A percentile compares a stretch with the other conserved stretches of the same genome.
Evolutionary conservation across 2,888 invertebrate species (phyloP).

Genomic region (Drosophila emarginata): DNA sequence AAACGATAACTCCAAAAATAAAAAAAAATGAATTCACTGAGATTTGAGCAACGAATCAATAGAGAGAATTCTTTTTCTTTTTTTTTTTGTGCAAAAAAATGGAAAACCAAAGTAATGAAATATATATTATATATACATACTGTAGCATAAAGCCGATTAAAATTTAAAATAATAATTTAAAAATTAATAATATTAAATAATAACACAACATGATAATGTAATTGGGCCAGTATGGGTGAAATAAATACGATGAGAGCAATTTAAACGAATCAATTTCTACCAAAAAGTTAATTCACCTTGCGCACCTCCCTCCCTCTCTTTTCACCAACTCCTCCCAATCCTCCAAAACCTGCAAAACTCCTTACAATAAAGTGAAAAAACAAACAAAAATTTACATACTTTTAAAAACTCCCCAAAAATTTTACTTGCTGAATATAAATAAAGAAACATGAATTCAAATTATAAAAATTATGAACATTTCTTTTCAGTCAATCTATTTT

Average conservation of each 20-base stretch:
- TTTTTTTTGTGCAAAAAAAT: not conserved
- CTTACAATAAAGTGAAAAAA: not conserved
- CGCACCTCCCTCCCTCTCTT: not conserved
- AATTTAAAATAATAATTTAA: constrained; percentile 12
- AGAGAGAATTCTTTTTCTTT: not conserved
- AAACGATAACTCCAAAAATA: not conserved
- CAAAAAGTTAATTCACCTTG: not conserved
- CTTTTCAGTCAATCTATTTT: too few species aligned
- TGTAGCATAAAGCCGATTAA: constrained; percentile 7
- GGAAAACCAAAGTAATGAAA: constrained; percentile 4
- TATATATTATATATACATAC: constrained; percentile 2
- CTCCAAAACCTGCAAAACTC: not conserved
- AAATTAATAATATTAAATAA: constrained; percentile 4
- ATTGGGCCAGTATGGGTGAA: constrained; percentile 9
- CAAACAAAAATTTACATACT: too few species aligned
- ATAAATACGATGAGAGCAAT: constrained; percentile 9
- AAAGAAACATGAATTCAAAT: constrained; percentile 17
- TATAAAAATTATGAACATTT: not conserved
- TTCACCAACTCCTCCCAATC: not conserved
- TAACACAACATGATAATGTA: constrained; percentile 11
- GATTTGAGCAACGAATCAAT: not conserved
- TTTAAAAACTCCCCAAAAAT: constrained; percentile 2
- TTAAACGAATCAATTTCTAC: constrained; percentile 1
- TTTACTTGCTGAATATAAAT: constrained; percentile 22
- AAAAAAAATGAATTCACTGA: not conserved